phyloP scores from a whole-genome alignment of 2,888 invertebrate species.

The Acronicta aceris region DNA sequence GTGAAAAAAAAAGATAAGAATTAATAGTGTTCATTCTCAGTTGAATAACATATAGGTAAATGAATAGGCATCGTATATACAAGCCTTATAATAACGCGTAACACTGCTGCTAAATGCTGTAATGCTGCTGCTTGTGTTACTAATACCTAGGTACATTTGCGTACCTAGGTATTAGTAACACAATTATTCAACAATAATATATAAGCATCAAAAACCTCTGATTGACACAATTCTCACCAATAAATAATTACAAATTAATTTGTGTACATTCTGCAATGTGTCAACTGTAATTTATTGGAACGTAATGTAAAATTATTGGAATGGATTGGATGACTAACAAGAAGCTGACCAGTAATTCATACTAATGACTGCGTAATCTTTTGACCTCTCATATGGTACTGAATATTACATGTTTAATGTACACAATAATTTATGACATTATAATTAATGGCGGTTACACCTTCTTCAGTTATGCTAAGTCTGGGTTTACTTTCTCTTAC shows the following conservation, averaged over 20 bases:
- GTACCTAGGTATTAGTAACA: too few relatives aligned
- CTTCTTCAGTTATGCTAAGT: conserved; percentile 10
- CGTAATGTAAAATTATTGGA: conserved; percentile 39
- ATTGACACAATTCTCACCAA: too few relatives aligned
- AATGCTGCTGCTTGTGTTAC: too few relatives aligned
- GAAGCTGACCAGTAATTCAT: conserved; percentile 41
- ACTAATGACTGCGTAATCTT: conserved; percentile 33
- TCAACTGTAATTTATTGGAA: conserved; percentile 40
- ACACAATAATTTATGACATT: conserved; percentile 17
- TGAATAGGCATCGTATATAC: too few relatives aligned
- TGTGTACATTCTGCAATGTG: conserved; percentile 24
- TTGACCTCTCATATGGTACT: conserved; percentile 7
- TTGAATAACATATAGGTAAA: too few relatives aligned
- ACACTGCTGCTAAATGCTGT: too few relatives aligned
- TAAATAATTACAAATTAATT: conserved; percentile 21
- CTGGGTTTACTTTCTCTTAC: conserved; percentile 4
- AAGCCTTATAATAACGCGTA: too few relatives aligned
- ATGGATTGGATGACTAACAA: conserved; percentile 54
- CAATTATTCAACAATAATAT: too few relatives aligned
- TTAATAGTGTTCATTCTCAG: too few relatives aligned
- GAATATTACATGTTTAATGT: conserved; percentile 38
- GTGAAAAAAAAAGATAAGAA: too few relatives aligned
- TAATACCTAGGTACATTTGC: too few relatives aligned
- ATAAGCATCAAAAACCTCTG: too few relatives aligned
- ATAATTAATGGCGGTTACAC: background rate